Conservation (phyloP, 2,113 vertebrate species). For the Halichoerus grypus region DNA sequence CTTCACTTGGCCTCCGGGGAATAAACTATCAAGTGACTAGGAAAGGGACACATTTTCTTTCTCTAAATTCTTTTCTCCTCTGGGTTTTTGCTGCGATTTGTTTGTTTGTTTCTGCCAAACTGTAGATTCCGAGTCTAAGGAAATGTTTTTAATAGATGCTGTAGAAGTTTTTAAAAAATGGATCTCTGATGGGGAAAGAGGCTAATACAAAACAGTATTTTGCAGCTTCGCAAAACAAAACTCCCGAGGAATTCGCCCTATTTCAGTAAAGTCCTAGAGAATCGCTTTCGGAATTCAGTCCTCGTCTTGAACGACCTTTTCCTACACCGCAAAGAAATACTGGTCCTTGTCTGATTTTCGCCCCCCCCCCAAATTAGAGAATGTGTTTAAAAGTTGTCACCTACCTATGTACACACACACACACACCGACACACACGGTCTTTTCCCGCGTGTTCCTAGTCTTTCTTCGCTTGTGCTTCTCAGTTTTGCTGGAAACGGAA, state of each 20-base stretch:
- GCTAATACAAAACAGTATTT: neutral
- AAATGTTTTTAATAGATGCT: neutral
- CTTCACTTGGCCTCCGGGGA: neutral
- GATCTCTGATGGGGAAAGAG: neutral
- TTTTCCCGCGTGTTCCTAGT: neutral
- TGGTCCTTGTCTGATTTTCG: neutral
- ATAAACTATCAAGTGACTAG: neutral
- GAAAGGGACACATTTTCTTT: neutral
- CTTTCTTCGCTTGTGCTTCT: neutral
- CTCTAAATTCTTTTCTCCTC: slow-evolving; percentile 48
- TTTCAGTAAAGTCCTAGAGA: neutral
- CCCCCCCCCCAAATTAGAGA: neutral
- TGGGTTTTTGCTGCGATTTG: neutral
- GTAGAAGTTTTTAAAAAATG: neutral
- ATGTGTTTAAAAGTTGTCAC: slow-evolving; percentile 23
- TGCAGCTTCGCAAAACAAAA: neutral
- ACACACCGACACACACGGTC: neutral
- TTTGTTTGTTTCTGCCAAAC: neutral
- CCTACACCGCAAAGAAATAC: neutral
- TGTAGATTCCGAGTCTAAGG: neutral
- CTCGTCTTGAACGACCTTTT: neutral
- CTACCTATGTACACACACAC: neutral
- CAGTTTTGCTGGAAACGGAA: slow-evolving; percentile 54
- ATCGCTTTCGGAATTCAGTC: neutral
- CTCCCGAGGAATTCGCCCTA: neutral